Conservation (phyloP, 2,797 vertebrate genomes). For the Sebastolobus alascanus region DNA sequence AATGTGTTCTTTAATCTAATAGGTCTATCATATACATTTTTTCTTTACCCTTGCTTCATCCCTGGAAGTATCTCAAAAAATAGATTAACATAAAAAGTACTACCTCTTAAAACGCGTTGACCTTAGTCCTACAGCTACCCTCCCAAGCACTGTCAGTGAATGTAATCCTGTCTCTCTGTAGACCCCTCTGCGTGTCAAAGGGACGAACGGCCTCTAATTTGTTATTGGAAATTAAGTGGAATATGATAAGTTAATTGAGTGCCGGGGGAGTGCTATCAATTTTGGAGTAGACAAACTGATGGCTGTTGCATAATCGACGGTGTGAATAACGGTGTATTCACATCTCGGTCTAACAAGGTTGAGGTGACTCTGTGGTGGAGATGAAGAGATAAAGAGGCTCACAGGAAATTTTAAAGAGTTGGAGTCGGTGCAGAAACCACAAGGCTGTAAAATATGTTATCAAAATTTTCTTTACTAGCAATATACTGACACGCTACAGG, state of each 20-base stretch:
- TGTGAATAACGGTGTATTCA: conserved; percentile 41
- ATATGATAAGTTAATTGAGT: conserved; percentile 63
- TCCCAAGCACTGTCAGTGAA: not conserved
- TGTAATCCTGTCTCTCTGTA: conserved; percentile 8
- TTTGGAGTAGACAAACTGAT: conserved; percentile 44
- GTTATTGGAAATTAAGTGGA: conserved; percentile 61
- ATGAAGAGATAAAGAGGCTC: conserved; percentile 18
- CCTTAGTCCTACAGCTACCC: not conserved
- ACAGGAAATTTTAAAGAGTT: not conserved
- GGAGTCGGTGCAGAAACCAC: not conserved
- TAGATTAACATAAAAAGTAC: not conserved
- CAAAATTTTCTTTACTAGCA: not conserved
- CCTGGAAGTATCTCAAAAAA: not conserved
- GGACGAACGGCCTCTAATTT: conserved; percentile 41
- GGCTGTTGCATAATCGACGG: conserved; percentile 57
- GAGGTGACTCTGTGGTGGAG: conserved; percentile 41
- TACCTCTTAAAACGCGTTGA: not conserved
- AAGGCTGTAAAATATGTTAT: conserved; percentile 4
- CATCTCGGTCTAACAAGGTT: conserved; percentile 33
- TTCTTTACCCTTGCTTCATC: not conserved
- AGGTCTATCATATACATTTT: not conserved
- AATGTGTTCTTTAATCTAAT: not conserved
- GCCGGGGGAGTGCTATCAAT: conserved; percentile 55
- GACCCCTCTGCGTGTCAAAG: conserved; percentile 53
- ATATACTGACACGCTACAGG: not conserved